Evolutionary conservation across 2,797 vertebrate genomes (phyloP).

Genomic region (Lithobates sylvaticus): DNA sequence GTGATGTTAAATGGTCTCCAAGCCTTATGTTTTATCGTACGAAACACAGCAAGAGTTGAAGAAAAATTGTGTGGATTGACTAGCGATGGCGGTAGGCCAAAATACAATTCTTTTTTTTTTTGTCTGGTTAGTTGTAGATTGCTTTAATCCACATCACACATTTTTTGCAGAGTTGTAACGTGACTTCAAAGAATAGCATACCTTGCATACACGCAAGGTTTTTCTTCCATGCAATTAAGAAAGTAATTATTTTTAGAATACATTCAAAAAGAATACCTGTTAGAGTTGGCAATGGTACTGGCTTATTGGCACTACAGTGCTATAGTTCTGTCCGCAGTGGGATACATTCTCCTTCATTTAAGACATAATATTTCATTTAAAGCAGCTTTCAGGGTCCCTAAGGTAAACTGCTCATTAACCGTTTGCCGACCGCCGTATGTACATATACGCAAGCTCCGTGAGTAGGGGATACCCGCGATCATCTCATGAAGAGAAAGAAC

Average conservation of each 20-base stretch:
- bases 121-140: conserved; percentile 25
- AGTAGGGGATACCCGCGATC: too few species aligned
- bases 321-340: neutral
- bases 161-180: neutral
- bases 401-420: too few species aligned
- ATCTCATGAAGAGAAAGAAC: too few species aligned
- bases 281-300: neutral
- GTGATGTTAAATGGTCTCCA: conserved; percentile 15
- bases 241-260: neutral
- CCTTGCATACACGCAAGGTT: conserved; percentile 7
- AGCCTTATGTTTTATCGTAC: conserved; percentile 3
- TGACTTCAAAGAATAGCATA: neutral
- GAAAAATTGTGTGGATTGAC: neutral
- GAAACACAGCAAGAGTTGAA: conserved; percentile 28
- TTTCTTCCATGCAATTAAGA: neutral
- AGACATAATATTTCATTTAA: neutral
- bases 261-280: too few species aligned
- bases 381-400: too few species aligned
- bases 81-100: conserved; percentile 13
- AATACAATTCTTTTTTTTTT: conserved; percentile 10
- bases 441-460: too few species aligned
- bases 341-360: neutral
- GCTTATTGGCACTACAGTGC: neutral
- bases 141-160: conserved; percentile 24
- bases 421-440: too few species aligned